A percentile compares a stretch with the other conserved stretches of the same genome.
phyloP scores from a whole-genome alignment of 2,797 vertebrate species.

The Ispidina picta region DNA sequence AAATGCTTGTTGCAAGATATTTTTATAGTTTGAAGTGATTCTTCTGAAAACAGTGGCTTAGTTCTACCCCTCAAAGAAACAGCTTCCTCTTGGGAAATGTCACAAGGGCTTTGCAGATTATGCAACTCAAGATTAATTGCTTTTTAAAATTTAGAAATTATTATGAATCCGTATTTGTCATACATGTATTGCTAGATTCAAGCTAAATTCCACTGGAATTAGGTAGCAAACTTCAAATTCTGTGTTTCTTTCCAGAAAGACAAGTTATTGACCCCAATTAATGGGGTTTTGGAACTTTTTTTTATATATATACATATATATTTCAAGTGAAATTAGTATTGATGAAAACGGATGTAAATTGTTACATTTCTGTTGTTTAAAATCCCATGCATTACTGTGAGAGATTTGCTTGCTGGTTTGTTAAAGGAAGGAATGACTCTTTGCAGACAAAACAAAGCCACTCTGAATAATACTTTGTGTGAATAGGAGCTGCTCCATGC shows the following conservation, averaged over 20 bases:
- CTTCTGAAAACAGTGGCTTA: background rate
- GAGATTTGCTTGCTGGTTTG: background rate
- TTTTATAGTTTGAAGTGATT: background rate
- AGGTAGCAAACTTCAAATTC: background rate
- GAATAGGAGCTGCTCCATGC: constrained; percentile 15
- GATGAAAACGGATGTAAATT: background rate
- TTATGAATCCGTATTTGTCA: background rate
- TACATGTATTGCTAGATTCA: background rate
- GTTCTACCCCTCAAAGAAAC: background rate
- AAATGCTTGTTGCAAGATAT: background rate
- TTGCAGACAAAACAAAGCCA: background rate
- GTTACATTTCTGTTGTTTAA: background rate
- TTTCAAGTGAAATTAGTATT: background rate
- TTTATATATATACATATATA: too few species aligned
- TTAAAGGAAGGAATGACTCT: background rate
- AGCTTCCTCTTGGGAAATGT: background rate
- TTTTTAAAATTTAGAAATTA: background rate
- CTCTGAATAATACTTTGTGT: background rate
- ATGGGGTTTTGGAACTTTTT: background rate
- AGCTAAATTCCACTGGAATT: background rate
- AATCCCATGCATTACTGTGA: background rate
- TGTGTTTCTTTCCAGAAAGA: background rate
- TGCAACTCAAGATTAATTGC: background rate
- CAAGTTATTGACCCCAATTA: background rate
- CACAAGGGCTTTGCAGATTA: background rate